A percentile compares a stretch with the other conserved stretches of the same genome.
These are phyloP conservation scores for Amiota communis DNA, from an alignment of 2,888 invertebrate species.

Conservation along the genomic window DNA sequence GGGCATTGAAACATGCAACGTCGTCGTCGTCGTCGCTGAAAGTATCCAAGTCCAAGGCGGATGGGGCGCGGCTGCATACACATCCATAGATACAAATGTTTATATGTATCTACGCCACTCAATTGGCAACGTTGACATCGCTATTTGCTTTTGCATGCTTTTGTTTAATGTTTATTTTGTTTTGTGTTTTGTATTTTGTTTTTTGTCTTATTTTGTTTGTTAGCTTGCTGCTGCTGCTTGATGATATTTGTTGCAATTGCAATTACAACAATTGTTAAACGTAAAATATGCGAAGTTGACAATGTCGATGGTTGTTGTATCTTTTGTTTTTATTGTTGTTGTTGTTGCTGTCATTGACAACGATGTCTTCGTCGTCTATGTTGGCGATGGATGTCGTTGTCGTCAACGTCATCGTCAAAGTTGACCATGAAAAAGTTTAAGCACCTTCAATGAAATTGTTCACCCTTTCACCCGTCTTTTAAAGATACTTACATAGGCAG, in stretches of 20 bases:
- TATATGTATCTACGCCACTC: slow-evolving; percentile 43
- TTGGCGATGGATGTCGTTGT: background rate
- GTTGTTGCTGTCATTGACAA: background rate
- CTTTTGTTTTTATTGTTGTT: background rate
- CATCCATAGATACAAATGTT: background rate
- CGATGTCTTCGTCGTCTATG: slow-evolving; percentile 15
- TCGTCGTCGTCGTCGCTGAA: slow-evolving; percentile 21
- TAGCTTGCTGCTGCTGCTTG: slow-evolving; percentile 21
- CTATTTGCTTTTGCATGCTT: slow-evolving; percentile 54
- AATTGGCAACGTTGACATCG: slow-evolving; percentile 61
- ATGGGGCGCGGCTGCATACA: slow-evolving; percentile 2
- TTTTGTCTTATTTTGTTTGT: slow-evolving; percentile 42
- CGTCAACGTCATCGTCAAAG: slow-evolving; percentile 34
- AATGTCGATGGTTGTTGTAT: slow-evolving; percentile 18
- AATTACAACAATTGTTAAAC: slow-evolving; percentile 47
- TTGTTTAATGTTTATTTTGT: slow-evolving; percentile 39
- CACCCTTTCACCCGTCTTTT: background rate
- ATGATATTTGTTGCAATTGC: slow-evolving; percentile 31
- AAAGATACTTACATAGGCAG: too few species aligned
- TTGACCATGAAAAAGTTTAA: slow-evolving; percentile 63
- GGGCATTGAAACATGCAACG: slow-evolving; percentile 59
- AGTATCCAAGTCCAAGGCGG: slow-evolving; percentile 18
- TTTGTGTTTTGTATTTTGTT: slow-evolving; percentile 34
- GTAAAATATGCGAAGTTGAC: slow-evolving; percentile 38
- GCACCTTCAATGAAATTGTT: slow-evolving; percentile 45